phyloP scores from a whole-genome alignment of 1,140 invertebrate genomes.

The Anagrus nilaparvatae region DNA sequence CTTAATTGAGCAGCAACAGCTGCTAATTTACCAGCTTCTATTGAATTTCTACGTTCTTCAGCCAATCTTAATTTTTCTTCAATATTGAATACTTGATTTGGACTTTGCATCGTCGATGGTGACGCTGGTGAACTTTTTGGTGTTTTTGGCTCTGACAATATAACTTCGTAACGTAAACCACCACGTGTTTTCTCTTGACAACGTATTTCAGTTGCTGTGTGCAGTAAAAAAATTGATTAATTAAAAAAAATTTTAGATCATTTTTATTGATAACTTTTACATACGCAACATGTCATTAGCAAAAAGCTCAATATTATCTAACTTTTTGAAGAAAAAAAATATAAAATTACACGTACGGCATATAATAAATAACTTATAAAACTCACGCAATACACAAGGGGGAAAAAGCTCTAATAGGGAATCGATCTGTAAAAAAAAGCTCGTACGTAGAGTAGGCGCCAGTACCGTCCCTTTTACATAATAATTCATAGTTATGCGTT shows the following conservation, averaged over 20 bases:
- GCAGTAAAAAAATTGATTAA: slow-evolving; percentile 17
- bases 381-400: neutral
- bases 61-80: slow-evolving; percentile 84
- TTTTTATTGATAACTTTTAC: too few species aligned
- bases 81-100: slow-evolving; percentile 59
- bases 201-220: slow-evolving; percentile 71
- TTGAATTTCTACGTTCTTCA: slow-evolving; percentile 76
- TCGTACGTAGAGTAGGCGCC: too few species aligned
- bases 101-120: slow-evolving; percentile 35
- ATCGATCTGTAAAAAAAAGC: too few species aligned
- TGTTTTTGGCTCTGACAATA: slow-evolving; percentile 71
- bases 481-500: too few species aligned
- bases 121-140: slow-evolving; percentile 54
- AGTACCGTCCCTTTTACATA: too few species aligned
- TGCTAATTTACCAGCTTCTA: slow-evolving; percentile 77
- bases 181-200: slow-evolving; percentile 83
- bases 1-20: slow-evolving; percentile 68
- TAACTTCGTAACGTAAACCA: slow-evolving; percentile 86
- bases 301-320: too few species aligned
- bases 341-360: too few species aligned
- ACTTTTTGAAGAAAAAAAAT: too few species aligned
- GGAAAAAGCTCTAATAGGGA: too few species aligned
- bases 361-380: neutral
- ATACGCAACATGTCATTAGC: too few species aligned
- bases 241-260: slow-evolving; percentile 2